Evolutionary conservation across 2,888 invertebrate genomes (phyloP).

Genomic region (Brachynemurus nebulosus): DNA sequence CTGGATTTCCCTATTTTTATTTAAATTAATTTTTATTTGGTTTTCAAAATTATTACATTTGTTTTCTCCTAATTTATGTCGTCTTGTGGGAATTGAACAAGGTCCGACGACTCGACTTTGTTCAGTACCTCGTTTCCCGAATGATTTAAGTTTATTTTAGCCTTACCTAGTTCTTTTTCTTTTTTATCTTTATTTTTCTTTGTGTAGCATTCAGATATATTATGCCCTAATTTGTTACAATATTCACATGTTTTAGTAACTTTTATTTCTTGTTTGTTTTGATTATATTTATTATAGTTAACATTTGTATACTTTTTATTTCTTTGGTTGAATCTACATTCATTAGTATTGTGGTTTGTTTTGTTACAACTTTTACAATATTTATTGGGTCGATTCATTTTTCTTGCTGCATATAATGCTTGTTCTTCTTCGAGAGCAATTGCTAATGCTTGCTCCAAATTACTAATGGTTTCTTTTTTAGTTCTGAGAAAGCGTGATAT

Average conservation of each 20-base stretch:
- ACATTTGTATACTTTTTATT: not conserved
- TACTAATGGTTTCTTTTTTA: not conserved
- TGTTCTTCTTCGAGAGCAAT: not conserved
- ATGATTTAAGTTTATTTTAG: not conserved
- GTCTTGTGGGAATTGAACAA: not conserved
- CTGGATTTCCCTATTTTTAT: not conserved
- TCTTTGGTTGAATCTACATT: not conserved
- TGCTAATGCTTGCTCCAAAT: not conserved
- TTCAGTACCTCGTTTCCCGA: not conserved
- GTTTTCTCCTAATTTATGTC: not conserved
- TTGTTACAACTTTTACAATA: not conserved
- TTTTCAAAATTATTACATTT: not conserved
- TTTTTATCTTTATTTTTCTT: not conserved
- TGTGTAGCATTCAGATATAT: not conserved
- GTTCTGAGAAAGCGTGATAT: not conserved
- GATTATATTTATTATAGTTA: too few relatives aligned
- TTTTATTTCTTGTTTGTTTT: too few relatives aligned
- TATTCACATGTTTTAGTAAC: not conserved
- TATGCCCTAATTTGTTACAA: not conserved
- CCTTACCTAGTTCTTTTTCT: not conserved
- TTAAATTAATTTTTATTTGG: not conserved
- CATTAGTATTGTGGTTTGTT: not conserved
- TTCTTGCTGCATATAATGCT: not conserved
- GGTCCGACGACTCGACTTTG: not conserved
- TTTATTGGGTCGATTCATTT: not conserved